phyloP scores from a whole-genome alignment of 35 echinoderm and acorn worm species.

The Ptychodera flava region DNA sequence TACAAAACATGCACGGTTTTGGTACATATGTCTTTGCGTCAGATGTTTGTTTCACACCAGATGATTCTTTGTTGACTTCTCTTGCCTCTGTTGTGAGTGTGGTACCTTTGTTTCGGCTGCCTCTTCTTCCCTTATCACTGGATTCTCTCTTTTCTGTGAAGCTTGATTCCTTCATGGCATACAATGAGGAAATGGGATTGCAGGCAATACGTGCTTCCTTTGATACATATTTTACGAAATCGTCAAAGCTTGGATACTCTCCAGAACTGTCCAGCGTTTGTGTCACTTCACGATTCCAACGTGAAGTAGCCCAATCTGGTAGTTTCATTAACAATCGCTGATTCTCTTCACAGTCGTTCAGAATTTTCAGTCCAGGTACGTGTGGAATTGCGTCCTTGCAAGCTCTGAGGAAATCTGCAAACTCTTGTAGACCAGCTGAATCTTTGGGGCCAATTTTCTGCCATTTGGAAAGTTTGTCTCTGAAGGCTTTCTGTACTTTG shows the following conservation, averaged over 20 bases:
- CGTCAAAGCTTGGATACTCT: conserved; percentile 6
- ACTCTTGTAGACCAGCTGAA: conserved; percentile 21
- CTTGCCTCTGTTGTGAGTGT: not conserved
- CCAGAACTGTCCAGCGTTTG: not conserved
- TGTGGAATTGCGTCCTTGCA: conserved; percentile 15
- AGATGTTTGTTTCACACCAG: not conserved
- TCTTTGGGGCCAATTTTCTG: conserved; percentile 13
- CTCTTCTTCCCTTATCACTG: conserved; percentile 14
- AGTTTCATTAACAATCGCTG: not conserved
- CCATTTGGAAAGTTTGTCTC: not conserved
- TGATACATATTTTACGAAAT: conserved; percentile 25
- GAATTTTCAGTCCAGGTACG: not conserved
- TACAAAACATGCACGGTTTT: conserved; percentile 31
- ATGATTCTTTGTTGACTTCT: not conserved
- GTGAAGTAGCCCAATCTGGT: conserved; percentile 18
- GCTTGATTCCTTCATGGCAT: conserved; percentile 6
- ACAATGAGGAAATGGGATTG: conserved; percentile 37
- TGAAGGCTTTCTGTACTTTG: conserved; percentile 24
- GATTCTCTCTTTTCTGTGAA: not conserved
- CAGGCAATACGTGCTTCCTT: conserved; percentile 47
- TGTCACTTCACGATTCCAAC: conserved; percentile 23
- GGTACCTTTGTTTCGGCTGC: conserved; percentile 2
- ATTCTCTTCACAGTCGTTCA: conserved; percentile 33
- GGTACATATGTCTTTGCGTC: conserved; percentile 4
- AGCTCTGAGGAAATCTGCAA: conserved; percentile 17